Base-by-base conservation (phyloP, 2,888 invertebrate genomes). In the Chymomyza caudatula region DNA sequence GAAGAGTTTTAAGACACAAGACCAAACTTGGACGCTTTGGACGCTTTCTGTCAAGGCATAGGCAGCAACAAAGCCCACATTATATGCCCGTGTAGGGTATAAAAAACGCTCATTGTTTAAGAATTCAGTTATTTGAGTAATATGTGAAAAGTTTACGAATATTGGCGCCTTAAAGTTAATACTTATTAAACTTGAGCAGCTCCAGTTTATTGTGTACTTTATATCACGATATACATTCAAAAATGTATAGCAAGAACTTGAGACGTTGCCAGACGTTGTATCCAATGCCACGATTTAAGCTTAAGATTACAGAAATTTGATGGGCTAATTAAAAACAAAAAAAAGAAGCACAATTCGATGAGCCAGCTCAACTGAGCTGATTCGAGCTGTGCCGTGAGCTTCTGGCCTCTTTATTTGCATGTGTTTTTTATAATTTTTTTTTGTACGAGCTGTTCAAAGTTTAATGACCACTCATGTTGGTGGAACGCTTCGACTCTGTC, bases 381-480 rank as follows among this genome's bases (percentile, higher is more conserved):
- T 37, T 11, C 29, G 29, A 29, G 5, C 29, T 29, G 29, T 29
- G 6, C 1, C 29, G 29, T 11, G 29, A 8, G 11, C 29, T 37
- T 37, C 29, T 37, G 29, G 29, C 29, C 29, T 37, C 29, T 37
- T 37, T 37, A 15, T 54, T 8, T 54, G 29, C 8, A 8, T 55
- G 20, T 55, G 11, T 13, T 17, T 42, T 29, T 20, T 49, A 2
- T 1, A 3, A 19, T 20, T 51, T 51, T 8, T 51, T 51, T 15
- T 51, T 51, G 51, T 51, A 19, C 13, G 51, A 15, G 42, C 42
- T 55, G 67, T 25, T 62, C 67, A 71, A 72, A 72, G 71, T 71
- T 71, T 71, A 71, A 71, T 71, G 71, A 71, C 71, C 71, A 70
- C 53, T 53, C 53, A 23, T 6, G 53, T 53, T 53, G 19, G 19